Evolutionary conservation across 2,888 invertebrate species (phyloP).

Genomic region (Vesta saturnalis): DNA sequence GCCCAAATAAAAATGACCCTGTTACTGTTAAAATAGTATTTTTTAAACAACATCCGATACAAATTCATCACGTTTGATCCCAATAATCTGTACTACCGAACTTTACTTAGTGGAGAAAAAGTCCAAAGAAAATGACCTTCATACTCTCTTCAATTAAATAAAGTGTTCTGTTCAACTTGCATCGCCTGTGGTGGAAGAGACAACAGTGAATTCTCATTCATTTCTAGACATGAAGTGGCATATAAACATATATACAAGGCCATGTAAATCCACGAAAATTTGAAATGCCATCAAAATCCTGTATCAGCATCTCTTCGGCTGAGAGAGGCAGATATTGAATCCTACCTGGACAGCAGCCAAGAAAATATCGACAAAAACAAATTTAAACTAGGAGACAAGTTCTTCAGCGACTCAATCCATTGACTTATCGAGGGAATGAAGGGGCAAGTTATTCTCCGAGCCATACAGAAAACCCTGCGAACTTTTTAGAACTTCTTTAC

Average conservation of each 20-base stretch:
- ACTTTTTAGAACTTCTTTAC: too few relatives aligned
- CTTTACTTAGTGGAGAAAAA: neutral
- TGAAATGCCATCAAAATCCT: too few relatives aligned
- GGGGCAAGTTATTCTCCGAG: too few relatives aligned
- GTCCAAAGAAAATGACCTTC: neutral
- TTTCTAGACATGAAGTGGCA: too few relatives aligned
- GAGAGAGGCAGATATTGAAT: neutral
- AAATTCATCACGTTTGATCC: neutral
- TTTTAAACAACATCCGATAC: neutral
- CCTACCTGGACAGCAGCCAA: neutral
- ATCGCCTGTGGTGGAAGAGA: neutral
- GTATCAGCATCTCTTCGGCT: too few relatives aligned
- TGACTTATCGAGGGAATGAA: neutral
- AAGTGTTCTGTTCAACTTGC: neutral
- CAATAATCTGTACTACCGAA: neutral
- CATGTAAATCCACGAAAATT: too few relatives aligned
- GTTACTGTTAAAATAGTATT: neutral
- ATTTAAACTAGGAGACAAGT: neutral
- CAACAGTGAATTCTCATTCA: too few relatives aligned
- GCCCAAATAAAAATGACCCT: too few relatives aligned
- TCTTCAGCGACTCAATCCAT: neutral
- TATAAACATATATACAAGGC: too few relatives aligned
- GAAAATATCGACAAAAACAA: neutral
- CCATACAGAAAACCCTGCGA: too few relatives aligned
- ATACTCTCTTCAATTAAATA: neutral